Evolutionary conservation across 2,113 vertebrate genomes (phyloP).

Genomic region (Seriola dumerili): DNA sequence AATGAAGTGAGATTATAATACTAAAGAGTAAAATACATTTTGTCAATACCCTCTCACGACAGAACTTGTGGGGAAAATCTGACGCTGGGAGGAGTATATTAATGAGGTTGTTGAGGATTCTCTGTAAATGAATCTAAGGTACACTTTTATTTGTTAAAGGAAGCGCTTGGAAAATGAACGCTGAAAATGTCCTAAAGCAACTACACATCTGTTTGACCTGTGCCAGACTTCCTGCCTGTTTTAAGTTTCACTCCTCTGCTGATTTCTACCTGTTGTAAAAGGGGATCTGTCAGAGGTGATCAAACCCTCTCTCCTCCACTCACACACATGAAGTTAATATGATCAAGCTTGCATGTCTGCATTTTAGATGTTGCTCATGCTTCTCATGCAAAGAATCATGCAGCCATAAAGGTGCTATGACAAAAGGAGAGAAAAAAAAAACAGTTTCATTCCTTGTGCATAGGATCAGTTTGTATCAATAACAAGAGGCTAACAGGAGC

Average conservation of each 20-base stretch:
- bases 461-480: constrained; percentile 43
- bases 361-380: constrained; percentile 3
- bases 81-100: constrained; percentile 12
- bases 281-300: constrained; percentile 13
- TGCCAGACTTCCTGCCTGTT: constrained; percentile 27
- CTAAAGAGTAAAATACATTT: background rate
- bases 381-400: background rate
- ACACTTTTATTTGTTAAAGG: constrained; percentile 46
- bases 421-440: background rate
- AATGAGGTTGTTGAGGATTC: constrained; percentile 25
- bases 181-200: constrained; percentile 49
- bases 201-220: constrained; percentile 59
- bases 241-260: constrained; percentile 26
- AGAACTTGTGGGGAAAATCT: constrained; percentile 26
- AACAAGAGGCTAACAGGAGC: constrained; percentile 54
- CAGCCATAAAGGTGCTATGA: constrained; percentile 12
- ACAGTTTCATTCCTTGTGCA: constrained; percentile 36
- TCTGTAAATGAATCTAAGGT: constrained; percentile 18
- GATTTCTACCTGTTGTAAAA: constrained; percentile 19
- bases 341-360: constrained; percentile 12
- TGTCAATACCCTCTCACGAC: background rate
- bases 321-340: background rate
- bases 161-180: constrained; percentile 34
- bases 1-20: background rate
- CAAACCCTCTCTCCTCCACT: background rate